Conservation (phyloP, 2,113 vertebrate species). For the Laterallus jamaicensis region DNA sequence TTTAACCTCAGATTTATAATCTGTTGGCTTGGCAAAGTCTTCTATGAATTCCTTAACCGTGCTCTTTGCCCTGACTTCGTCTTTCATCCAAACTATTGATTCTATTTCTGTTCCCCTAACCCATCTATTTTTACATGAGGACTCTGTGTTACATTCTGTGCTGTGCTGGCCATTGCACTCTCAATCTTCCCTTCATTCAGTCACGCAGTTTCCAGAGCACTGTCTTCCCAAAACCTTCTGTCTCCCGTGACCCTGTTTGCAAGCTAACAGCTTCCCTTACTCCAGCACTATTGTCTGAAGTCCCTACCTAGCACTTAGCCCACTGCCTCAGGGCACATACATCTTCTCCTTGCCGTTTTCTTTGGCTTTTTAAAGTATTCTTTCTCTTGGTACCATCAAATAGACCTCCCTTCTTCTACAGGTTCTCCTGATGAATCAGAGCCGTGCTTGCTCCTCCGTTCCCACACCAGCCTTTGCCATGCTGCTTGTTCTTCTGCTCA, state of each 20-base stretch:
- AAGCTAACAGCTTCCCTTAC: not conserved
- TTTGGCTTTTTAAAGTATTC: not conserved
- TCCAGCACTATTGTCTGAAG: not conserved
- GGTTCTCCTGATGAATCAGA: not conserved
- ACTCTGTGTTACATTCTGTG: not conserved
- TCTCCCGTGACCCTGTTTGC: not conserved
- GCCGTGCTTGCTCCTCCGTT: not conserved
- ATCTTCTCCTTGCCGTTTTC: not conserved
- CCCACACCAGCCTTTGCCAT: not conserved
- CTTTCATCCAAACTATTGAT: not conserved
- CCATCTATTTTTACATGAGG: slow-evolving; percentile 5
- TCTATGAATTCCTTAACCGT: not conserved
- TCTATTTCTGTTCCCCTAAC: slow-evolving; percentile 17
- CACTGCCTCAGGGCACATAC: not conserved
- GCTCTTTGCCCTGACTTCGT: not conserved
- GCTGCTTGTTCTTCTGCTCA: not conserved
- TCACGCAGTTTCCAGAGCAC: not conserved
- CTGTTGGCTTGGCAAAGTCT: not conserved
- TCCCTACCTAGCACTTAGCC: not conserved
- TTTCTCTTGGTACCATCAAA: not conserved
- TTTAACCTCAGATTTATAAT: slow-evolving; percentile 12
- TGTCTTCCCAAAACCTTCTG: not conserved
- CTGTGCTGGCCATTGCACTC: not conserved
- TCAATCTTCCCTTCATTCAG: not conserved
- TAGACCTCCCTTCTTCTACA: not conserved